Percentiles rank a stretch among this genome's conserved stretches.
phyloP scores from a whole-genome alignment of 2,797 vertebrate genomes.

The Mus caroli region DNA sequence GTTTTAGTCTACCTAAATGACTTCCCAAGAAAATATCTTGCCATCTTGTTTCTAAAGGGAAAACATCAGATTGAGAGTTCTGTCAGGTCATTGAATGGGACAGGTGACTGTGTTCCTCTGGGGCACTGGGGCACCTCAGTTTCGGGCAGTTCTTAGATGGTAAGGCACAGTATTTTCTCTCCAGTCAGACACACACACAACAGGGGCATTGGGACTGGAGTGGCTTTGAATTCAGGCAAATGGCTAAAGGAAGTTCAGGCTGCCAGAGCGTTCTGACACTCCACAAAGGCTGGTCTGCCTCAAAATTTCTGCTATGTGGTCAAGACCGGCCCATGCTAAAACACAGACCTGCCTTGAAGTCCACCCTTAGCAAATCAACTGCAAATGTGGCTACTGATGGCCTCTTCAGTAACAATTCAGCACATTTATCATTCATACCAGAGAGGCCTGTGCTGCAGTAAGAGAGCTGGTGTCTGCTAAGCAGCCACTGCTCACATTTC shows the following conservation, averaged over 20 bases:
- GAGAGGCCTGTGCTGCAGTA: slow-evolving; percentile 65
- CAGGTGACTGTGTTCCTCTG: slow-evolving; percentile 59
- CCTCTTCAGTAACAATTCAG: slow-evolving; percentile 81
- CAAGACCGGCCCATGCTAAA: slow-evolving; percentile 76
- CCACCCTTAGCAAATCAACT: slow-evolving; percentile 77
- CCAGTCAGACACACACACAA: slow-evolving; percentile 20
- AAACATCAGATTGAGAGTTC: slow-evolving; percentile 77
- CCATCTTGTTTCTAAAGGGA: slow-evolving; percentile 79
- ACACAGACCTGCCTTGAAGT: slow-evolving; percentile 75
- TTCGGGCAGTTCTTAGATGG: slow-evolving; percentile 27
- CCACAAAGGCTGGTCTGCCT: slow-evolving; percentile 48
- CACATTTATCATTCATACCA: slow-evolving; percentile 81
- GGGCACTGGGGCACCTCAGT: not conserved
- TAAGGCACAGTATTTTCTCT: slow-evolving; percentile 58
- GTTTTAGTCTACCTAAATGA: slow-evolving; percentile 79
- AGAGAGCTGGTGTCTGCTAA: slow-evolving; percentile 76
- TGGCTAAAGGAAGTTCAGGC: not conserved
- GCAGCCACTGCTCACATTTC: slow-evolving; percentile 83
- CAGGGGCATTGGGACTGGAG: not conserved
- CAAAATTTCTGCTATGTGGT: slow-evolving; percentile 70
- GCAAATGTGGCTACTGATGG: slow-evolving; percentile 77
- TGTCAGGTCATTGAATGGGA: slow-evolving; percentile 65
- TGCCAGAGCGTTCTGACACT: not conserved
- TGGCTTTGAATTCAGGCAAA: not conserved
- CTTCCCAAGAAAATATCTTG: slow-evolving; percentile 81